Base-by-base conservation (phyloP, 2,888 invertebrate species). In the Brachynemurus nebulosus region DNA sequence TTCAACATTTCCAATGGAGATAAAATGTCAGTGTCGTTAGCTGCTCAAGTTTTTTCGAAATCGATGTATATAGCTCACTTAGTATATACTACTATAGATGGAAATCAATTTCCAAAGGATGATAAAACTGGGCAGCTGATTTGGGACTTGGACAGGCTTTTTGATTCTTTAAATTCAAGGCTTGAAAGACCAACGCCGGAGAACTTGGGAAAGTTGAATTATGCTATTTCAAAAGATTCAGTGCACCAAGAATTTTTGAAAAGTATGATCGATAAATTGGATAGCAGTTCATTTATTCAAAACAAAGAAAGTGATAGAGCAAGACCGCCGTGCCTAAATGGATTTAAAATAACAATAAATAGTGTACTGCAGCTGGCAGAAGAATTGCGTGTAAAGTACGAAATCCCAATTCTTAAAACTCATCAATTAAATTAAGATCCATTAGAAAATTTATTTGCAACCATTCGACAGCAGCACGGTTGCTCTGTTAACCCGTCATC, bases 321-420 rank as follows among this genome's bases (percentile, higher is more conserved):
- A 30, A 30, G 30, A 14, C 30, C 30, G 30, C 30, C 30, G 30
- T 30, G 30, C 14, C 14, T 30, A 14, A 30, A 30, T 7, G 30
- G 30, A 30, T 30, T 30, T 30, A 30, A 30, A 30, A 30, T 30
- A 12, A 30, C 30, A 30, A 30, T 30, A 8, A 30, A 30, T 30
- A 30, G 30, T 11, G 30, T 30, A 12, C 14, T 30, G 30, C 30
- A 30, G 14, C 30, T 30, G 30, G n/a, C 30, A 12, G 30, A 30
- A 30, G 30, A 30, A 30, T 14, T 30, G n/a, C 30, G 30, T 14
- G 30, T 30, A 7, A 11, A 30, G 14, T 30, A 30, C 14, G 30
- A 30, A n/a, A 30, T 30, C 30, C 30, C 30, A 14, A 30, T 30
- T 30, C 30, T 30, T 30, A 30, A 30, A 30, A 30, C 30, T 30